Evolutionary conservation across 2,888 invertebrate genomes (phyloP), one percentile per base, ranked within the genome.

Genomic region (Maniola hyperantus): DNA sequence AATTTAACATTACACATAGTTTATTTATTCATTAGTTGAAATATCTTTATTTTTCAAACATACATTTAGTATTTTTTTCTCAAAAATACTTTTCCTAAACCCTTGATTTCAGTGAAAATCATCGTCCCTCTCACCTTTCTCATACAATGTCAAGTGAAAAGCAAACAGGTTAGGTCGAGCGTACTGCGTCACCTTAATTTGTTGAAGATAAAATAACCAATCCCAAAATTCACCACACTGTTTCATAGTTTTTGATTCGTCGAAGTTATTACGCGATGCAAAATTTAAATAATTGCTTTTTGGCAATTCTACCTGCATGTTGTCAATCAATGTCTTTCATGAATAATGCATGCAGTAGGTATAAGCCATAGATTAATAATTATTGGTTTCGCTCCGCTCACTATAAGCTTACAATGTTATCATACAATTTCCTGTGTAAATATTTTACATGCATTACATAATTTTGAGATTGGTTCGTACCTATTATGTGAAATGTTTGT

Each of bases 241-340:
- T 59, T 59, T 15, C 46, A 1, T 15, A 15, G 26, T 48, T 59
- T 48, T 33, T 34, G 46, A 26, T 44, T n/a, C 11, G 46, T 59
- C 46, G 44, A 59, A 11, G 33, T 46, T 46, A 26, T 13, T 33
- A 48, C 11, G 36, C 18, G 15, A 51, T 51, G 15, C 57, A 10
- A 62, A 53, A 53, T 62, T 42, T 42, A n/a, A 42, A 53, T 53
- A 62, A 62, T 62, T 62, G 53, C 62, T 42, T 62, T 62, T 53
- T 62, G 62, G 62, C 53, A 62, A 42, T 34, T 34, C 60, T 53
- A 53, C 53, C 62, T 26, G 39, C 34, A 15, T 39, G 15, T 7
- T 53, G 62, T 62, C 62, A 62, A 62, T 62, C 53, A 62, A 62
- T 33, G 26, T 53, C 20, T 42, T 62, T 42, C 51, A 62, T 53